A percentile compares a stretch with the other conserved stretches of the same genome.
Conservation (phyloP, 2,888 invertebrate species). For the Protula sp. region DNA sequence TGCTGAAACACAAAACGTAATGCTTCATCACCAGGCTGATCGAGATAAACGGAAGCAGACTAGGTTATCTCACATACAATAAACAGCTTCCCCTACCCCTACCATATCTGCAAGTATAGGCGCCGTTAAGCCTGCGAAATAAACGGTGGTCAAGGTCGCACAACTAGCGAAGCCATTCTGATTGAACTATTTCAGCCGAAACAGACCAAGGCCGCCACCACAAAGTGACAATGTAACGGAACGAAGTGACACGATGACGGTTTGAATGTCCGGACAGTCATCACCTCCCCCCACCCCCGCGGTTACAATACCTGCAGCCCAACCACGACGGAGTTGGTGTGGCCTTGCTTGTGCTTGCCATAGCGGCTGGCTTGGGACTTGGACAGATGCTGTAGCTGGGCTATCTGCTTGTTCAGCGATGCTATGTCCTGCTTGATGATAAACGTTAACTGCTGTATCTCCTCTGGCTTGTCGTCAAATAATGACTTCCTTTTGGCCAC, state of each 20-base stretch:
- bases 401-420: constrained; percentile 93
- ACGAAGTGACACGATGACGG: too few relatives aligned
- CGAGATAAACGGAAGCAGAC: background rate
- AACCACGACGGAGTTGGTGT: constrained; percentile 53
- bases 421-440: constrained; percentile 95
- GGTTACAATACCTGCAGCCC: constrained; percentile 53
- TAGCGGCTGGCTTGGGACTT: constrained; percentile 35
- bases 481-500: constrained; percentile 95
- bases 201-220: too few relatives aligned
- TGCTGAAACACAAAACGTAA: constrained; percentile 60
- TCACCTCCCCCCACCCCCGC: too few relatives aligned
- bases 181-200: too few relatives aligned
- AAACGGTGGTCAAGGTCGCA: too few relatives aligned
- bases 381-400: constrained; percentile 61
- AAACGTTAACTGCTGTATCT: constrained; percentile 94
- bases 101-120: too few relatives aligned
- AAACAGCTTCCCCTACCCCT: too few relatives aligned
- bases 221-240: too few relatives aligned
- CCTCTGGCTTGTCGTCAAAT: constrained; percentile 91
- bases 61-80: too few relatives aligned
- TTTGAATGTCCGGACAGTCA: too few relatives aligned
- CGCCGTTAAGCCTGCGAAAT: too few relatives aligned
- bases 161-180: too few relatives aligned
- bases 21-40: background rate
- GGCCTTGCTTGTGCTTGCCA: constrained; percentile 67